Base-by-base conservation (phyloP, 2,113 vertebrate genomes). In the Ifrita kowaldi region DNA sequence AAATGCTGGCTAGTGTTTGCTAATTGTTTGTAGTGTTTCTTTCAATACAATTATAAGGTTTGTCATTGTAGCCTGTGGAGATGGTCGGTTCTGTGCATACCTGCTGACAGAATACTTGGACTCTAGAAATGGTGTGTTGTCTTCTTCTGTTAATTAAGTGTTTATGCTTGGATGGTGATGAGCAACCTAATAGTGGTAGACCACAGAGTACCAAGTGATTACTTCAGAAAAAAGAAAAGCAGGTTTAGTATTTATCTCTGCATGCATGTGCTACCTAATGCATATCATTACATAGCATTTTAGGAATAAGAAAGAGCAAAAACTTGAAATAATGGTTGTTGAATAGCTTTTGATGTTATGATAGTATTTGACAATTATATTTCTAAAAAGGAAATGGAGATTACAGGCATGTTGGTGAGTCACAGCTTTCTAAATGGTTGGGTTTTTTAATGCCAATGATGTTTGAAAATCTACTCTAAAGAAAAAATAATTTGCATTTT, bases 81-180 rank as follows among this genome's bases (percentile, higher is more conserved):
- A 27, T 47, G 64, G 76, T 81, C 90, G 62, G 44, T 87, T 81
- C 57, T 87, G 56, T 78, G 60, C 44, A 35, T 68, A 39, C 35
- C 20, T 80, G 50, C 83, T 92, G 64, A 17, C 35, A 71, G 53
- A 75, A 59, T 81, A 23, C 35, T 75, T 24, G 20, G 26, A 85
- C 27, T 49, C 69, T 89, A 49, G 71, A 77, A 83, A 52, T 63
- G 26, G 10, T 63, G 46, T 85, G 55, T 86, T 2, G 1, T 96
- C 59, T 6, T 91, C n/a, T 90, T 85, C 32, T 87, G 9, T 87
- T 95, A 91, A 94, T 95, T 65, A 77, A 90, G 46, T 73, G 50
- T 82, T 94, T 83, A 33, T 80, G 35, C 71, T 81, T 77, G 71
- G 52, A 52, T 89, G 68, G 26, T 77, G 47, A 62, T 88, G 87